Conservation (phyloP, 2,888 invertebrate genomes). For the Aleiodes leptofemur region DNA sequence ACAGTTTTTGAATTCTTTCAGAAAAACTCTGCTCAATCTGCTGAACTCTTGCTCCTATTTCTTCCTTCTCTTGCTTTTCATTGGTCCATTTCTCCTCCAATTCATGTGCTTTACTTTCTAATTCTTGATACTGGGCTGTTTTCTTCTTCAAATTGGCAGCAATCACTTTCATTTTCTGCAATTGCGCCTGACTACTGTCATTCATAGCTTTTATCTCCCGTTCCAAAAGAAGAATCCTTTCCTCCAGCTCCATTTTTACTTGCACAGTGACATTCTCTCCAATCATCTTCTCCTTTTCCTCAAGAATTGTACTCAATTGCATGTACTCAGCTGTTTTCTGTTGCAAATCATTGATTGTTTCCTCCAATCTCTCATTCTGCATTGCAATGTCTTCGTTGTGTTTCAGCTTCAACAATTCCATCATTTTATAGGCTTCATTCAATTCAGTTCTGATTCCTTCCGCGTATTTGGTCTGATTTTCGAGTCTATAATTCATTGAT, state of each 20-base stretch:
- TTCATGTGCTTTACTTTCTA: slow-evolving; percentile 76
- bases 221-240: slow-evolving; percentile 73
- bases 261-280: slow-evolving; percentile 67
- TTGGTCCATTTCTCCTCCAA: slow-evolving; percentile 75
- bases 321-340: slow-evolving; percentile 75
- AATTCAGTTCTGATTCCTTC: slow-evolving; percentile 64
- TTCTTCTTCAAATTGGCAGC: slow-evolving; percentile 87
- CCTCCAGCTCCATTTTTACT: slow-evolving; percentile 67
- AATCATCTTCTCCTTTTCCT: slow-evolving; percentile 72
- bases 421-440: slow-evolving; percentile 76
- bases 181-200: slow-evolving; percentile 81
- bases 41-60: slow-evolving; percentile 50
- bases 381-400: slow-evolving; percentile 73
- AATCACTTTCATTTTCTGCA: slow-evolving; percentile 87
- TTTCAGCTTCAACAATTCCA: slow-evolving; percentile 73
- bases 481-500: slow-evolving; percentile 58
- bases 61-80: slow-evolving; percentile 61
- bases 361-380: slow-evolving; percentile 72
- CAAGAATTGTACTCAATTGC: slow-evolving; percentile 69
- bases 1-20: slow-evolving; percentile 3
- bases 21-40: slow-evolving; percentile 36
- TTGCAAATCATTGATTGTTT: slow-evolving; percentile 73
- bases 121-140: slow-evolving; percentile 79
- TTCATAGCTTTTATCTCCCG: slow-evolving; percentile 76
- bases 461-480: slow-evolving; percentile 58